Conservation (phyloP, 2,797 vertebrate species). For the Semaprochilodus insignis region DNA sequence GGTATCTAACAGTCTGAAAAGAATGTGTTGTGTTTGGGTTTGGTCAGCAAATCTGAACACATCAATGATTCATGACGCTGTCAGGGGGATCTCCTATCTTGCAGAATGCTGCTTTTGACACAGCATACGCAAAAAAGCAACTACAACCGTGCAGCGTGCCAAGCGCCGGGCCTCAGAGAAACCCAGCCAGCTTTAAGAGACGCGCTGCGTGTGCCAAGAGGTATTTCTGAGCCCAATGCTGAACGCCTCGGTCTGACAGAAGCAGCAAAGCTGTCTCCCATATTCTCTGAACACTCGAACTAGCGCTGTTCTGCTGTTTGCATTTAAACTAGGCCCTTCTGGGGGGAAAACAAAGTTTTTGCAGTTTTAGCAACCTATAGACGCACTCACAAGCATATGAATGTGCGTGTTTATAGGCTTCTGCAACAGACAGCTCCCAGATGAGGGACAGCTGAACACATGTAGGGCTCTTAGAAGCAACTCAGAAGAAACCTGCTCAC, state of each 20-base stretch:
- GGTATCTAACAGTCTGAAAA: slow-evolving; percentile 49
- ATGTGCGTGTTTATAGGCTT: background rate
- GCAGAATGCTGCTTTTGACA: slow-evolving; percentile 61
- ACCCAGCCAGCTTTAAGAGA: slow-evolving; percentile 50
- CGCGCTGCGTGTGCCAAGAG: slow-evolving; percentile 43
- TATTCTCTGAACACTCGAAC: slow-evolving; percentile 5
- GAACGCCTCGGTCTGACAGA: slow-evolving; percentile 41
- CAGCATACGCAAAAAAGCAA: slow-evolving; percentile 51
- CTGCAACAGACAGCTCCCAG: slow-evolving; percentile 60
- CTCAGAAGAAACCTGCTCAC: slow-evolving; percentile 51
- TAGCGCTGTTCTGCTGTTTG: background rate
- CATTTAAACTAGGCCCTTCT: slow-evolving; percentile 48
- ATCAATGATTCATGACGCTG: slow-evolving; percentile 79
- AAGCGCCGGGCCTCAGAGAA: slow-evolving; percentile 38
- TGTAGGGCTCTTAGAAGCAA: slow-evolving; percentile 24
- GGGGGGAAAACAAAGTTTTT: background rate
- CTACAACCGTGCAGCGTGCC: slow-evolving; percentile 24
- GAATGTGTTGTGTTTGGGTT: slow-evolving; percentile 57
- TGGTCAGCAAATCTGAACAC: slow-evolving; percentile 71
- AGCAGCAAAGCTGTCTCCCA: slow-evolving; percentile 15
- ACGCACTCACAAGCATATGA: background rate
- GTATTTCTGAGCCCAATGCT: slow-evolving; percentile 34
- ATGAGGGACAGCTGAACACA: slow-evolving; percentile 26
- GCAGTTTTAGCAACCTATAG: background rate
- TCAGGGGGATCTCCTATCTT: slow-evolving; percentile 64